These are phyloP conservation scores for Bombycilla garrulus DNA, from an alignment of 2,113 vertebrate genomes.

Conservation along the genomic window DNA sequence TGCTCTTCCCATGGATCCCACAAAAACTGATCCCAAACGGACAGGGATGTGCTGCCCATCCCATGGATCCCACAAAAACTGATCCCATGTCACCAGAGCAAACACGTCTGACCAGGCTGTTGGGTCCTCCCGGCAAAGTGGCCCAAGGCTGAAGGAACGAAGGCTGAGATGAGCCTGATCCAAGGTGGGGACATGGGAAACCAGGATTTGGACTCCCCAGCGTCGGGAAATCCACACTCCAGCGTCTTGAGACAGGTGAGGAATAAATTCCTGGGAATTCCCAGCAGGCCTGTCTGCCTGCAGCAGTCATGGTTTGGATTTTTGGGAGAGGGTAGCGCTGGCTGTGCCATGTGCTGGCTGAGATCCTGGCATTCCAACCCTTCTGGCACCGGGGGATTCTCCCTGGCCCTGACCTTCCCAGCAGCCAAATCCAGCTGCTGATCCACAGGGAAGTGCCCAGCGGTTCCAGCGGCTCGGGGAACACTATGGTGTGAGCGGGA, in stretches of 20 bases:
- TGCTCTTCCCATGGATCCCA: neutral
- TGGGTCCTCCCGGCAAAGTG: neutral
- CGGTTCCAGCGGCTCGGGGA: too few relatives aligned
- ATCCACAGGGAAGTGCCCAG: neutral
- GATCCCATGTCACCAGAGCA: rapidly evolving
- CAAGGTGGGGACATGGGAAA: neutral
- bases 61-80: neutral
- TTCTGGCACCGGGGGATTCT: neutral
- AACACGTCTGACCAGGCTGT: neutral
- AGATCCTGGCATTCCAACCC: neutral
- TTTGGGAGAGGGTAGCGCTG: neutral
- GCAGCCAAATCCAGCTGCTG: neutral
- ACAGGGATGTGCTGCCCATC: neutral
- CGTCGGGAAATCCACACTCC: neutral
- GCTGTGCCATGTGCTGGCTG: neutral
- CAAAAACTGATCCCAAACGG: neutral
- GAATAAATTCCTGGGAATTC: neutral
- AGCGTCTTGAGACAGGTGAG: neutral
- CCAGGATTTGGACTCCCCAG: neutral
- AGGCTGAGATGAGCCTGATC: neutral
- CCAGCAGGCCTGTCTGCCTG: neutral
- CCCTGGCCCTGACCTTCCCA: neutral
- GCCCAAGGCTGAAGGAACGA: neutral
- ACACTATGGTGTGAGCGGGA: rapidly evolving
- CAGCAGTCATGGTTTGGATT: too few relatives aligned